phyloP scores from a whole-genome alignment of 2,113 vertebrate genomes.

The Arvicanthis niloticus region DNA sequence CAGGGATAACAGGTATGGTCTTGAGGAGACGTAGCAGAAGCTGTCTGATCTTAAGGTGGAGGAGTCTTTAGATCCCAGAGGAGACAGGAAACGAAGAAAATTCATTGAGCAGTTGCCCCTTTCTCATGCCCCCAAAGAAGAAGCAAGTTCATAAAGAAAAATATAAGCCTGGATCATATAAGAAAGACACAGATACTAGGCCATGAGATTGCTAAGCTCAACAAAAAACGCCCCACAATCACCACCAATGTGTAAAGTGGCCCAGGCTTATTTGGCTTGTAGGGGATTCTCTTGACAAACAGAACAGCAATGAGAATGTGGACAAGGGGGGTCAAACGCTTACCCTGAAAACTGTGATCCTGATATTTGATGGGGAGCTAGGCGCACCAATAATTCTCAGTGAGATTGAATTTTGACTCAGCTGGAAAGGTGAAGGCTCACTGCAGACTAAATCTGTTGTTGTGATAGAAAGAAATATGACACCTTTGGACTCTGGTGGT shows the following conservation, averaged over 20 bases:
- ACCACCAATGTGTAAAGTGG: not conserved
- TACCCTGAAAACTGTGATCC: slow-evolving; percentile 7
- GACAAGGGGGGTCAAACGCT: not conserved
- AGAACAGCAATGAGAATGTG: not conserved
- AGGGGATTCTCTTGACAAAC: slow-evolving; percentile 37
- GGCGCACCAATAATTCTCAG: not conserved
- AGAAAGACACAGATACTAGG: slow-evolving; percentile 5
- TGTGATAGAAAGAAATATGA: slow-evolving; percentile 34
- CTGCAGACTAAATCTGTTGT: slow-evolving; percentile 50
- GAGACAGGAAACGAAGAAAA: not conserved
- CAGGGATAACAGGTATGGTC: not conserved
- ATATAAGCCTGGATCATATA: not conserved
- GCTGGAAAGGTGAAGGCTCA: slow-evolving; percentile 28
- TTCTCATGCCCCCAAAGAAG: not conserved
- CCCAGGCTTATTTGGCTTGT: not conserved
- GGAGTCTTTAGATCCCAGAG: not conserved
- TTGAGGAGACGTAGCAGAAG: slow-evolving; percentile 39
- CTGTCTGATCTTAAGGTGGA: slow-evolving; percentile 26
- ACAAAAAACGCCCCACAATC: not conserved
- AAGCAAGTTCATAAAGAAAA: slow-evolving; percentile 37
- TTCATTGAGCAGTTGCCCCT: not conserved
- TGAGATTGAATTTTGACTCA: slow-evolving; percentile 43
- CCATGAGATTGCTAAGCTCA: not conserved
- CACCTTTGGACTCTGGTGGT: slow-evolving; percentile 49
- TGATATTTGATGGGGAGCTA: not conserved